Evolutionary conservation across 2,888 invertebrate species (phyloP).

Genomic region (Malthinus flaveolus): DNA sequence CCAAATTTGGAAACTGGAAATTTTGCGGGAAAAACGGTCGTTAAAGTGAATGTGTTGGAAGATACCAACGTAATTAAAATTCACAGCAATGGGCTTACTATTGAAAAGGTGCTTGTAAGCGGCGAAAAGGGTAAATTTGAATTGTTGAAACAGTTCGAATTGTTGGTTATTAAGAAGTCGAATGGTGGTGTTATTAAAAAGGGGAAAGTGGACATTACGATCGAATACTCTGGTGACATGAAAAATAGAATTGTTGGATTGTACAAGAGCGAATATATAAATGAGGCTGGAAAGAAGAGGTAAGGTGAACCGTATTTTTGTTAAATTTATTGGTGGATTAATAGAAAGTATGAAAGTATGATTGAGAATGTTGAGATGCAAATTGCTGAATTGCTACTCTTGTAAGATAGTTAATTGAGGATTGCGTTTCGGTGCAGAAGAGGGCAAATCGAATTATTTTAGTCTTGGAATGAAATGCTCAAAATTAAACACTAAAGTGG

Average conservation of each 20-base stretch:
- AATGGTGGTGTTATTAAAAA: constrained; percentile 33
- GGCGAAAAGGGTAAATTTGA: constrained; percentile 33
- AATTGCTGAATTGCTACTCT: no score
- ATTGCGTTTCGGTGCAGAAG: no score
- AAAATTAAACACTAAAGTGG: no score
- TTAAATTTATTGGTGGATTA: not conserved
- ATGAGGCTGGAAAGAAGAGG: constrained; percentile 53
- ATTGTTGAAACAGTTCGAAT: constrained; percentile 38
- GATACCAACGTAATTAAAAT: constrained; percentile 59
- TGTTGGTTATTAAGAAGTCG: constrained; percentile 39
- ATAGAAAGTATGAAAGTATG: no score
- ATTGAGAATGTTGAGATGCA: no score
- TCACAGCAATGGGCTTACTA: constrained; percentile 64
- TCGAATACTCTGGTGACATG: constrained; percentile 68
- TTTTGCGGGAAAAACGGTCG: constrained; percentile 62
- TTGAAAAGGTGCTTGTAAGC: constrained; percentile 52
- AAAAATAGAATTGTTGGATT: constrained; percentile 72
- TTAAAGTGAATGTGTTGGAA: constrained; percentile 54
- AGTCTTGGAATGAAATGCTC: no score
- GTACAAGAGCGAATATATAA: constrained; percentile 68
- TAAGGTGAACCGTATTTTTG: constrained; percentile 38
- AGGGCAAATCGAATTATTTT: no score
- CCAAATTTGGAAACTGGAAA: constrained; percentile 64
- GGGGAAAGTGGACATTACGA: constrained; percentile 57
- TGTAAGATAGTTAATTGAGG: not conserved